These are phyloP conservation scores for Eira barbara DNA, from an alignment of 2,113 vertebrate genomes.

Conservation along the genomic window DNA sequence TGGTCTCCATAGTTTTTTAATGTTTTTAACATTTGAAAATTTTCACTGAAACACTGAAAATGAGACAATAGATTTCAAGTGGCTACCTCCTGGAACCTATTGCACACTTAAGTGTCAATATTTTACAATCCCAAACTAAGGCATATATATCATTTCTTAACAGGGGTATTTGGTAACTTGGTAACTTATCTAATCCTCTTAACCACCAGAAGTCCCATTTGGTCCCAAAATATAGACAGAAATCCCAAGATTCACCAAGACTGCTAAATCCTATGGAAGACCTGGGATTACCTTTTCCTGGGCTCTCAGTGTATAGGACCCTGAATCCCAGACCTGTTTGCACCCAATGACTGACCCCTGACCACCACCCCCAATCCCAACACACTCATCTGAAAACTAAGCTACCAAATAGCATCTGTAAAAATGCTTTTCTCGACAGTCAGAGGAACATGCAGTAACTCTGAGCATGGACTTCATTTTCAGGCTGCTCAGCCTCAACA, in stretches of 20 bases:
- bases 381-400: background rate
- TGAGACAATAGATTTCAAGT: background rate
- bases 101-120: background rate
- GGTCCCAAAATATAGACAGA: background rate
- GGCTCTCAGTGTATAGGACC: background rate
- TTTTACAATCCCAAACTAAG: slow-evolving; percentile 19
- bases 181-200: slow-evolving; percentile 30
- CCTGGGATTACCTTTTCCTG: background rate
- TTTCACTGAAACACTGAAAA: slow-evolving; percentile 38
- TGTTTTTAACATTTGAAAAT: background rate
- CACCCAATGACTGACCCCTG: background rate
- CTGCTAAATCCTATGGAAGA: background rate
- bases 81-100: background rate
- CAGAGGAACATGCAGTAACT: background rate
- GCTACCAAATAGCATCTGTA: background rate
- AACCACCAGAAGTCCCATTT: background rate
- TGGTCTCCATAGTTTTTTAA: background rate
- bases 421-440: background rate
- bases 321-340: background rate
- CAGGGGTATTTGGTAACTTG: background rate
- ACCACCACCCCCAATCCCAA: background rate
- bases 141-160: background rate
- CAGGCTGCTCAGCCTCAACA: background rate
- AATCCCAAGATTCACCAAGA: background rate
- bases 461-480: background rate